A percentile compares a stretch with the other conserved stretches of the same genome.
Conservation (phyloP, 2,888 invertebrate species). For the Rhagophthalmus giganteus region DNA sequence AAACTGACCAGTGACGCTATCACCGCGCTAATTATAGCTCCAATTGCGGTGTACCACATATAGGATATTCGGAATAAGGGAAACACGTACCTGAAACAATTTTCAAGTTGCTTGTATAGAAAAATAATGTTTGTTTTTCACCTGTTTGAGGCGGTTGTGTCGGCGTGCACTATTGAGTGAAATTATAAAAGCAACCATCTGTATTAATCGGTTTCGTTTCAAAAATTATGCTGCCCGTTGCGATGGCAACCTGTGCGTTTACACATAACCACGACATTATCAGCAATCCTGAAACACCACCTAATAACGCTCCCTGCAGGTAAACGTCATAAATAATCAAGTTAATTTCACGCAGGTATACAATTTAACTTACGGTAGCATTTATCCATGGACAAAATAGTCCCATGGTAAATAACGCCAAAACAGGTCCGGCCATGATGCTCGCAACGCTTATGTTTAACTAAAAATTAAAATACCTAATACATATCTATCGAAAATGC, state of each 20-base stretch:
- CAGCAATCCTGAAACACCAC: constrained; percentile 65
- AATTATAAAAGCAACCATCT: constrained; percentile 66
- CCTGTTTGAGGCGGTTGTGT: no score
- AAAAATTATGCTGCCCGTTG: constrained; percentile 64
- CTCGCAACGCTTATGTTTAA: constrained; percentile 65
- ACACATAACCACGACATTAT: constrained; percentile 69
- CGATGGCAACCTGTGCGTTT: constrained; percentile 69
- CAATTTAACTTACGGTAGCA: constrained; percentile 58
- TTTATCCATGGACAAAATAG: constrained; percentile 68
- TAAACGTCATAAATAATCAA: constrained; percentile 39
- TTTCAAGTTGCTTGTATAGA: no score
- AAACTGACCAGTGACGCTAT: not conserved
- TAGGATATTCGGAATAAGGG: not conserved
- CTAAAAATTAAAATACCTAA: constrained; percentile 43
- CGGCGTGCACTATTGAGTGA: no score
- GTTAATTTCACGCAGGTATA: no score
- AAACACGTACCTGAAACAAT: not conserved
- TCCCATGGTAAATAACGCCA: constrained; percentile 70
- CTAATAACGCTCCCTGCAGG: constrained; percentile 68
- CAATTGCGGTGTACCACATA: not conserved
- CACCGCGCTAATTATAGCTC: not conserved
- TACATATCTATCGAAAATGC: not conserved
- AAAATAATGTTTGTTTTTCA: no score
- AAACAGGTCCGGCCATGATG: constrained; percentile 67
- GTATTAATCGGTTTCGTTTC: constrained; percentile 67